These are phyloP conservation scores for Patella depressa DNA, from an alignment of 2,888 invertebrate genomes.

Conservation along the genomic window DNA sequence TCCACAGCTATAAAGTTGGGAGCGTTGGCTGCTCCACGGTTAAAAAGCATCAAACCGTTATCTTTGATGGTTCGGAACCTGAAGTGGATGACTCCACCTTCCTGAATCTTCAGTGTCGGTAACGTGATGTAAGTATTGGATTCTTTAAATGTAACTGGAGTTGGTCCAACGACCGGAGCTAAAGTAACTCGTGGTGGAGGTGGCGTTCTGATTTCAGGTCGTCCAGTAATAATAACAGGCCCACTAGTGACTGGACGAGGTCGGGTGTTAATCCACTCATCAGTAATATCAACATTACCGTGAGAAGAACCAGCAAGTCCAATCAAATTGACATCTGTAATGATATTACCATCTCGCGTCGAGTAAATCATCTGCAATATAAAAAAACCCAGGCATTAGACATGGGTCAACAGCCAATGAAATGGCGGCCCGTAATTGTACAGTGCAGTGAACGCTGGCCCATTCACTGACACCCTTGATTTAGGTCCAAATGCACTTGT, in stretches of 20 bases:
- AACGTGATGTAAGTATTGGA: slow-evolving; percentile 17
- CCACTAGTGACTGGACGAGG: slow-evolving; percentile 11
- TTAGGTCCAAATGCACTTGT: too few species aligned
- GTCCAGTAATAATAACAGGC: slow-evolving; percentile 19
- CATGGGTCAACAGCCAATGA: neutral
- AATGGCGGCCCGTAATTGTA: neutral
- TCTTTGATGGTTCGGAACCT: slow-evolving; percentile 61
- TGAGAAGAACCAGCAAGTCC: slow-evolving; percentile 1
- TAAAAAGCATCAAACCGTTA: slow-evolving; percentile 59
- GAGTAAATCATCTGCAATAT: slow-evolving; percentile 23
- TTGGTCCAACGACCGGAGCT: slow-evolving; percentile 17
- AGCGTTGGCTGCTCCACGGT: slow-evolving; percentile 33
- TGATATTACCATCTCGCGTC: slow-evolving; percentile 8
- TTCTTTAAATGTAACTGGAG: slow-evolving; percentile 36
- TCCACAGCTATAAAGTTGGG: slow-evolving; percentile 61
- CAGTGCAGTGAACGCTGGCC: too few species aligned
- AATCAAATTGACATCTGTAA: slow-evolving; percentile 9
- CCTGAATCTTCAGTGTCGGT: slow-evolving; percentile 26
- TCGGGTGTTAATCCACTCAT: neutral
- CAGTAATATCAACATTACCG: neutral
- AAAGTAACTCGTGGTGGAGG: slow-evolving; percentile 20
- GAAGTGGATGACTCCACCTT: slow-evolving; percentile 45
- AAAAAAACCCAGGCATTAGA: neutral
- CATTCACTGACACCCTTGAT: too few species aligned
- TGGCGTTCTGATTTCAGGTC: slow-evolving; percentile 18